Percentiles rank a stretch among this genome's conserved stretches.
phyloP scores from a whole-genome alignment of 1,140 invertebrate species.

The Notospermus geniculatus region DNA sequence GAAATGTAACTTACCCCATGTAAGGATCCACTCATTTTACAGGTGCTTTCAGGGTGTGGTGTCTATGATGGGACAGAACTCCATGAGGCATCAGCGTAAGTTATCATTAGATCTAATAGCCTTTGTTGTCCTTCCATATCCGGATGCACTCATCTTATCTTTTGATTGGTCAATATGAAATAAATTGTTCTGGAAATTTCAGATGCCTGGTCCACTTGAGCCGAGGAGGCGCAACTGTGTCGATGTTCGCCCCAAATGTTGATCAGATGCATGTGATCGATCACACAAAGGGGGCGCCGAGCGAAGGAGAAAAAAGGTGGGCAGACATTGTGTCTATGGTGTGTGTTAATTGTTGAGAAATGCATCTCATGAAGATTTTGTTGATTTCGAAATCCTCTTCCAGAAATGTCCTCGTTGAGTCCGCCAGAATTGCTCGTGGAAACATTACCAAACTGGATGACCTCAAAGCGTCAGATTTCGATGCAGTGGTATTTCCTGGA shows the following conservation, averaged over 20 bases:
- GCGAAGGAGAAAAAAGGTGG: conserved; percentile 23
- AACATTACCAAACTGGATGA: conserved; percentile 58
- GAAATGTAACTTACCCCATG: too few relatives aligned
- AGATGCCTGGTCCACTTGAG: conserved; percentile 60
- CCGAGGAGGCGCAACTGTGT: conserved; percentile 55
- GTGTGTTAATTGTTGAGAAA: too few relatives aligned
- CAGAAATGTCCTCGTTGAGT: conserved; percentile 63
- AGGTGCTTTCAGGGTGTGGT: conserved; percentile 65
- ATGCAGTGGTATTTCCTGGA: conserved; percentile 64
- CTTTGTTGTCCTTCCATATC: neutral
- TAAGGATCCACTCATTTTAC: conserved; percentile 13
- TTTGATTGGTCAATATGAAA: conserved; percentile 4
- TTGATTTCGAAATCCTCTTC: conserved; percentile 19
- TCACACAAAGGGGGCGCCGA: conserved; percentile 57
- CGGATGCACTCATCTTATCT: neutral
- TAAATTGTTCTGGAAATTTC: conserved; percentile 22
- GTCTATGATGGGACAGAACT: conserved; percentile 65
- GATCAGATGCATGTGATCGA: conserved; percentile 61
- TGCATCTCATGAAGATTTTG: too few relatives aligned
- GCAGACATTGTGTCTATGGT: too few relatives aligned
- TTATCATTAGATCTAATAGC: conserved; percentile 14
- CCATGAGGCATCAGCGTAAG: conserved; percentile 62
- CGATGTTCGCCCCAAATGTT: conserved; percentile 63
- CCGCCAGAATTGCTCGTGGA: conserved; percentile 63
- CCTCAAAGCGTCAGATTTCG: conserved; percentile 52